Evolutionary conservation across 2,888 invertebrate genomes (phyloP).

Genomic region (Rhabditophanes sp.): DNA sequence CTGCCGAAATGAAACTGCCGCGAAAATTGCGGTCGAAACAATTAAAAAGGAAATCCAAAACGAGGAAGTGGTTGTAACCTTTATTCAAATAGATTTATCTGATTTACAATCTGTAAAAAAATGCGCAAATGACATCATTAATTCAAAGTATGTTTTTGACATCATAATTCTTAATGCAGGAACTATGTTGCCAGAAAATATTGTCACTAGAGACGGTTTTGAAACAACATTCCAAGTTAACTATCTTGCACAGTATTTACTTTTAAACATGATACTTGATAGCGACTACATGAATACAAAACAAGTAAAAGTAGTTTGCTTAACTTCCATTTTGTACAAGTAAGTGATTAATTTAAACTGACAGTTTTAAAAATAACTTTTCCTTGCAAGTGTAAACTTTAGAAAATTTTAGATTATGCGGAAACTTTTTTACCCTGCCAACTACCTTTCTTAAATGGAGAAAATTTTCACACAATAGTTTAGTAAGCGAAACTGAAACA

Average conservation of each 20-base stretch:
- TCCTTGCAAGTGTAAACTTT: not conserved
- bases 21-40: conserved; percentile 9
- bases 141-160: conserved; percentile 11
- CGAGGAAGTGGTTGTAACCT: conserved; percentile 4
- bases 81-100: conserved; percentile 9
- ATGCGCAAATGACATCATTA: conserved; percentile 6
- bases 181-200: conserved; percentile 8
- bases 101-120: conserved; percentile 4
- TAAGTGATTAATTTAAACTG: not conserved
- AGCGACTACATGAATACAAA: too few relatives aligned
- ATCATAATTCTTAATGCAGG: conserved; percentile 13
- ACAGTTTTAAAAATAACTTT: conserved; percentile 8
- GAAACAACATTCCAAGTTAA: conserved; percentile 15
- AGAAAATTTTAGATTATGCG: too few relatives aligned
- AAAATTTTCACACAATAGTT: too few relatives aligned
- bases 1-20: conserved; percentile 12
- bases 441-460: too few relatives aligned
- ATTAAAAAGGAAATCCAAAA: too few relatives aligned
- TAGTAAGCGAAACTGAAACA: too few relatives aligned
- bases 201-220: conserved; percentile 10
- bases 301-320: conserved; percentile 7
- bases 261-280: too few relatives aligned
- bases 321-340: conserved; percentile 10
- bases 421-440: too few relatives aligned
- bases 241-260: conserved; percentile 13